Percentiles rank a stretch among this genome's conserved stretches.
Conservation (phyloP, 2,113 vertebrate species). For the Scalopus aquaticus region DNA sequence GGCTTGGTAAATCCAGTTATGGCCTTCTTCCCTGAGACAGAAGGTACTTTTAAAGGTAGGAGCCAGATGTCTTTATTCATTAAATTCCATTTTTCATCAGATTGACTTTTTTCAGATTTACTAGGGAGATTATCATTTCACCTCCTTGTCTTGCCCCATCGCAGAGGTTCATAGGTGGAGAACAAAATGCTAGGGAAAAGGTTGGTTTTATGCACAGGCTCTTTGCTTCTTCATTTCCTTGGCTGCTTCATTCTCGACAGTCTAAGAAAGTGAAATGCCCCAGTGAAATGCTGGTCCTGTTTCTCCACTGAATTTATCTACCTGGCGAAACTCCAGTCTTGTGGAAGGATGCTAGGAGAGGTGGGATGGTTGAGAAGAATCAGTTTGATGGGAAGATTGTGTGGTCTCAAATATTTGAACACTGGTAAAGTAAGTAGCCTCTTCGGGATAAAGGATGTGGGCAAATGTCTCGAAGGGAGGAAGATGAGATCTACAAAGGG, state of each 20-base stretch:
- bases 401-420: not conserved
- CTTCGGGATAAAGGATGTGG: not conserved
- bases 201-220: not conserved
- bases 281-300: not conserved
- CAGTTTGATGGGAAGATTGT: not conserved
- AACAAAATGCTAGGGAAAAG: not conserved
- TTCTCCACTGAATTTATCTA: not conserved
- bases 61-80: constrained; percentile 43
- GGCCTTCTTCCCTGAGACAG: constrained; percentile 26
- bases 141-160: not conserved
- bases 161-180: not conserved
- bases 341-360: not conserved
- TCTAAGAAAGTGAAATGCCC: not conserved
- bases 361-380: not conserved
- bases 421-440: not conserved
- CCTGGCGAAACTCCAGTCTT: not conserved
- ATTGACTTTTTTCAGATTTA: constrained; percentile 3
- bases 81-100: constrained; percentile 2
- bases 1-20: constrained; percentile 2
- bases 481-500: not conserved
- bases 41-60: constrained; percentile 37
- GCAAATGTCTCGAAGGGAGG: not conserved
- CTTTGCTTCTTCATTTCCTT: not conserved
- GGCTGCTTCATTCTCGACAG: not conserved
- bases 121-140: not conserved